These are phyloP conservation scores for Brachyistius frenatus DNA, from an alignment of 2,113 vertebrate genomes.

Conservation along the genomic window DNA sequence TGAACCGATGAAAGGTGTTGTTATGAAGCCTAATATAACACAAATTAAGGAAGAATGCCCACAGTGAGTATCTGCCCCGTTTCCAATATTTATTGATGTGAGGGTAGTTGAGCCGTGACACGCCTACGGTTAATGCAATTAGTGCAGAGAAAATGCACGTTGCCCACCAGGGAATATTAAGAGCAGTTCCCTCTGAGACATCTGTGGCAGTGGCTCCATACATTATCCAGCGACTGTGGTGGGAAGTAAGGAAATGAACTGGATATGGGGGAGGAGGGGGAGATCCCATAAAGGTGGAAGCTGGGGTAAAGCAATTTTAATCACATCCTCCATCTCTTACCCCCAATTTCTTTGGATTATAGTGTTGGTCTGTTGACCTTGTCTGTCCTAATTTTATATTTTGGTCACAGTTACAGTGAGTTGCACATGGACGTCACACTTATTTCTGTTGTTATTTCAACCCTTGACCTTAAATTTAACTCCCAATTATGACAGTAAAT, in stretches of 20 bases:
- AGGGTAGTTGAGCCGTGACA: slow-evolving; percentile 64
- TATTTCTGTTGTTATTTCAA: not conserved
- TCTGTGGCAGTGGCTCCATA: slow-evolving; percentile 59
- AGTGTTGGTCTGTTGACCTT: not conserved
- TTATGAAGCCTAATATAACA: slow-evolving; percentile 40
- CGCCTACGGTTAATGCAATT: slow-evolving; percentile 74
- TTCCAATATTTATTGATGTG: slow-evolving; percentile 50
- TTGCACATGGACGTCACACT: slow-evolving; percentile 7
- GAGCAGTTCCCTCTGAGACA: slow-evolving; percentile 61
- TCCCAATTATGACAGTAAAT: too few relatives aligned
- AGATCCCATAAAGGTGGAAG: slow-evolving; percentile 11
- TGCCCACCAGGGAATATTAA: slow-evolving; percentile 69
- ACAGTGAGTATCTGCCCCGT: slow-evolving; percentile 22
- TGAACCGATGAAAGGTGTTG: slow-evolving; percentile 43
- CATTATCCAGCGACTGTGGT: slow-evolving; percentile 56
- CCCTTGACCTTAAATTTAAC: not conserved
- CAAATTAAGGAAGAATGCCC: slow-evolving; percentile 34
- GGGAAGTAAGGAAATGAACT: slow-evolving; percentile 46
- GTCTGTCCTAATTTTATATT: slow-evolving; percentile 35
- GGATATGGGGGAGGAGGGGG: slow-evolving; percentile 22
- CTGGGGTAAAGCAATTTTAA: slow-evolving; percentile 56
- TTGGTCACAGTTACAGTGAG: not conserved
- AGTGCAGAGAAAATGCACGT: slow-evolving; percentile 62
- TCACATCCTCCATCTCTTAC: slow-evolving; percentile 10
- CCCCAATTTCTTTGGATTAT: not conserved